Evolutionary conservation across 2,888 invertebrate genomes (phyloP).

Genomic region (Thymelicus lineola): DNA sequence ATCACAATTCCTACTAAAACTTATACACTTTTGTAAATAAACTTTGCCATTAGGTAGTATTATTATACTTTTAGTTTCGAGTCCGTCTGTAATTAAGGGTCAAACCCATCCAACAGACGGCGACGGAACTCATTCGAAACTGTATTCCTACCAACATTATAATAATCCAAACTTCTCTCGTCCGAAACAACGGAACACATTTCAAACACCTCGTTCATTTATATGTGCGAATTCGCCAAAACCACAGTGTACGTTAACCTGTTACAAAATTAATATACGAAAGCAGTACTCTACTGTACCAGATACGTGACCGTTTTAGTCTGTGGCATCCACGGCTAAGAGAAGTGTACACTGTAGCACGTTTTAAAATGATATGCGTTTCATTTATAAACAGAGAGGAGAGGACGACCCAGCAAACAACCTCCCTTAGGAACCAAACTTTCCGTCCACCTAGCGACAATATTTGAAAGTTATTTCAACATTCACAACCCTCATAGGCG

Average conservation of each 20-base stretch:
- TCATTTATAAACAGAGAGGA: conserved; percentile 81
- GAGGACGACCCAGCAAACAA: conserved; percentile 74
- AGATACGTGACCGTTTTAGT: neutral
- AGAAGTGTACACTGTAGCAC: conserved; percentile 59
- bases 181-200: conserved; percentile 57
- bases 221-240: conserved; percentile 39
- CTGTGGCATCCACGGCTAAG: conserved; percentile 42
- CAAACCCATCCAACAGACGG: conserved; percentile 50
- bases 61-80: conserved; percentile 47
- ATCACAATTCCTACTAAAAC: no score
- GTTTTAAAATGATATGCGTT: conserved; percentile 79
- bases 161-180: conserved; percentile 62
- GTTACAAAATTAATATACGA: neutral
- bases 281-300: neutral
- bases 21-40: conserved; percentile 20
- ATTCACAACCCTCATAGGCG: conserved; percentile 85
- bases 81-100: conserved; percentile 53
- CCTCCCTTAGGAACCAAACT: conserved; percentile 81
- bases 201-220: conserved; percentile 50
- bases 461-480: conserved; percentile 86
- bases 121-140: conserved; percentile 49
- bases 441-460: conserved; percentile 85
- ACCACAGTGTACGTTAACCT: conserved; percentile 45
- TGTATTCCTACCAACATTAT: conserved; percentile 58
- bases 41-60: conserved; percentile 45